Conservation (phyloP, 2,797 vertebrate species). For the Tinamus major region DNA sequence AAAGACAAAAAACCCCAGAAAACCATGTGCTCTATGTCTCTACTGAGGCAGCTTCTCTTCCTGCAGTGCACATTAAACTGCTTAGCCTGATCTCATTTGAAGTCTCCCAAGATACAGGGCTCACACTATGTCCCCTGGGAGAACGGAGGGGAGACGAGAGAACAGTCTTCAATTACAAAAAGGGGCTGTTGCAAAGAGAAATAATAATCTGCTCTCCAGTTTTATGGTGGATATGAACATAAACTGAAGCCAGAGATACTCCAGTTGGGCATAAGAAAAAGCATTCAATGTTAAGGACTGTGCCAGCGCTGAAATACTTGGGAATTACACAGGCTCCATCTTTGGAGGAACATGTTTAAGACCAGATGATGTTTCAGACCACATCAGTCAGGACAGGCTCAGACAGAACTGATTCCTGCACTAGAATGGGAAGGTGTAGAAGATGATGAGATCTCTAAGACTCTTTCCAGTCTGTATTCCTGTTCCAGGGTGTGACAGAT, state of each 20-base stretch:
- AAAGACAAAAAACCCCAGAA: too few species aligned
- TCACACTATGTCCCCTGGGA: constrained; percentile 25
- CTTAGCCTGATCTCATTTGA: constrained; percentile 49
- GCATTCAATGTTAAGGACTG: not conserved
- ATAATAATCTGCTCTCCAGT: constrained; percentile 38
- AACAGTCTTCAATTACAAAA: constrained; percentile 40
- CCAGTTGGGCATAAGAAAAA: not conserved
- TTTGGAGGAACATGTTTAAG: not conserved
- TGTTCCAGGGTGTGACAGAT: not conserved
- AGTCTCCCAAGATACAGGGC: constrained; percentile 20
- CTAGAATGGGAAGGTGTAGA: not conserved
- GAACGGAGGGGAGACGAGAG: constrained; percentile 22
- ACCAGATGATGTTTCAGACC: not conserved
- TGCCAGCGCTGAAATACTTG: not conserved
- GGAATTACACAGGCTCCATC: not conserved
- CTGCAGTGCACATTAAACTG: not conserved
- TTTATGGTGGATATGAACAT: constrained; percentile 39
- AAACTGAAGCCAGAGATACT: not conserved
- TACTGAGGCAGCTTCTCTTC: constrained; percentile 33
- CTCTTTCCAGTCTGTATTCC: not conserved
- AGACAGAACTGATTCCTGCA: not conserved
- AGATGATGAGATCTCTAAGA: not conserved
- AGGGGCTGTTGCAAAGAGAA: constrained; percentile 6
- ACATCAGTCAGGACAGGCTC: not conserved
- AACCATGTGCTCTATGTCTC: not conserved